Evolutionary conservation across 2,113 vertebrate species (phyloP).

Genomic region (Carettochelys insculpta): DNA sequence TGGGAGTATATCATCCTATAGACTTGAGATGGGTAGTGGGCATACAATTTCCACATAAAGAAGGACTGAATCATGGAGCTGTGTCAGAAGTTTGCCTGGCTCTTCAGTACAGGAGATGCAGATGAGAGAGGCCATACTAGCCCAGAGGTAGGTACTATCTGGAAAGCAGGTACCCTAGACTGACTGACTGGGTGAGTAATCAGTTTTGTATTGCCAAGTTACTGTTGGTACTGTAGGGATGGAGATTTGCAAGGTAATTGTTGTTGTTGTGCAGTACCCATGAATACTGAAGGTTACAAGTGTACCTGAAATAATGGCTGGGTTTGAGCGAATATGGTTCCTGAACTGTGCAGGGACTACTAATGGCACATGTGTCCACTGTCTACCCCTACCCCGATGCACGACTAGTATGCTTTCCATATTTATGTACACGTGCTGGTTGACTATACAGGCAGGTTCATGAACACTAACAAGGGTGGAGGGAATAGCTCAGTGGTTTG

Average conservation of each 20-base stretch:
- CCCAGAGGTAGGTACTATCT: neutral
- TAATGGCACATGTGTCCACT: rapidly evolving
- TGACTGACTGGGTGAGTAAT: neutral
- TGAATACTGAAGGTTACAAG: too few relatives aligned
- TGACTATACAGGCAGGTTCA: neutral
- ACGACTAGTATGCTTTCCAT: too few relatives aligned
- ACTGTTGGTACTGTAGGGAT: neutral
- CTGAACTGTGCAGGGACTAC: neutral
- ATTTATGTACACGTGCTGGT: too few relatives aligned
- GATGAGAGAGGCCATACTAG: neutral
- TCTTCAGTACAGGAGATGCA: neutral
- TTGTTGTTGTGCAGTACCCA: neutral
- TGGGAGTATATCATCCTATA: neutral
- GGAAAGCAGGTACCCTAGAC: neutral
- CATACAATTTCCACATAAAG: neutral
- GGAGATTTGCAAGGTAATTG: neutral
- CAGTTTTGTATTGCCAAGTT: neutral
- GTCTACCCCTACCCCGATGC: neutral
- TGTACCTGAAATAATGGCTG: neutral
- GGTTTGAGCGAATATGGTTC: neutral
- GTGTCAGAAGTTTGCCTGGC: neutral
- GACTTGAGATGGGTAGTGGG: neutral
- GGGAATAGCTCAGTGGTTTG: too few relatives aligned
- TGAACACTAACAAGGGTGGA: neutral
- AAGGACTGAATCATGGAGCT: neutral